Evolutionary conservation across 2,113 vertebrate genomes (phyloP).

Genomic region (Heptranchias perlo): DNA sequence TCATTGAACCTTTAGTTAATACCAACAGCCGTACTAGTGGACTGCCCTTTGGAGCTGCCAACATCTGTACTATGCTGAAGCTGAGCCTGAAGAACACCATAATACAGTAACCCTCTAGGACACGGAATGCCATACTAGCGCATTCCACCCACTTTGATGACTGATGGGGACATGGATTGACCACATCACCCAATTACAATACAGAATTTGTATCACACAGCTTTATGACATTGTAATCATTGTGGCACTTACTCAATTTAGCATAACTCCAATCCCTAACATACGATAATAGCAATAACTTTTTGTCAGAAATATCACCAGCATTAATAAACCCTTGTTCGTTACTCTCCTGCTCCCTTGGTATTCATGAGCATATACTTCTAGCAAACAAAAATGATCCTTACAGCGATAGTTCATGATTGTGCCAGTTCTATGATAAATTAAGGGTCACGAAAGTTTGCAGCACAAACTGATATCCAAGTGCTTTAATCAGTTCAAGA

Average conservation of each 20-base stretch:
- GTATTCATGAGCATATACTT: background rate
- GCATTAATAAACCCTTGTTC: background rate
- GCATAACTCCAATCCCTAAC: background rate
- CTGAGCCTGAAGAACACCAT: background rate
- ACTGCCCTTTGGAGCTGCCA: background rate
- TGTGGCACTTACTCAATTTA: background rate
- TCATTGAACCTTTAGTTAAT: background rate
- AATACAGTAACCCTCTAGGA: background rate
- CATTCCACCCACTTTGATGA: background rate
- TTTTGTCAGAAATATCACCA: background rate
- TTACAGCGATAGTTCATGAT: background rate
- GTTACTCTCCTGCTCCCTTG: background rate
- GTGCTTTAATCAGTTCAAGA: conserved; percentile 3
- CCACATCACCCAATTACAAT: background rate
- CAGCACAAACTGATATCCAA: background rate
- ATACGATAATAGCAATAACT: background rate
- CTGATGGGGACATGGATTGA: background rate
- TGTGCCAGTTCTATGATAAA: background rate
- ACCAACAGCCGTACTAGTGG: background rate
- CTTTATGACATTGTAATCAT: background rate
- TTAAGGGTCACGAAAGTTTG: background rate
- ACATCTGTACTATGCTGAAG: background rate
- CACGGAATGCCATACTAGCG: background rate
- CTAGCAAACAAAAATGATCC: background rate
- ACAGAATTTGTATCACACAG: background rate